Conservation (phyloP, 2,797 vertebrate genomes). For the Xenops minutus region DNA sequence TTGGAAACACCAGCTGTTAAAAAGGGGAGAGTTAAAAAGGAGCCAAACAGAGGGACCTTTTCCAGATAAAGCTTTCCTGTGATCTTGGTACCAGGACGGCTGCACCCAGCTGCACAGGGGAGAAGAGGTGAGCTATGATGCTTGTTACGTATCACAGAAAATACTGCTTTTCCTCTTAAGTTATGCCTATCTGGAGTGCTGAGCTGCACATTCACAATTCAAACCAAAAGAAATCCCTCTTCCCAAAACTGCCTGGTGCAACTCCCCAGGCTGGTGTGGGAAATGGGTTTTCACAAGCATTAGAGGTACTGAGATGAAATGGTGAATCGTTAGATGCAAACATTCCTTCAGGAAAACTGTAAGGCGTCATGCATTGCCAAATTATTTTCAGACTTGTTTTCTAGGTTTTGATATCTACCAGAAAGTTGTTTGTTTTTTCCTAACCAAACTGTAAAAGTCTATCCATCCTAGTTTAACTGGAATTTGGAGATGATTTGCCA, state of each 20-base stretch:
- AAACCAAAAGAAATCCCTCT: not conserved
- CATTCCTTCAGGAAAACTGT: not conserved
- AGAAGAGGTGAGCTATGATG: slow-evolving; percentile 44
- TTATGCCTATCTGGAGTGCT: not conserved
- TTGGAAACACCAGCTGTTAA: slow-evolving; percentile 56
- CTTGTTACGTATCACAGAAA: not conserved
- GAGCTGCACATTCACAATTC: not conserved
- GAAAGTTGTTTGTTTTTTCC: not conserved
- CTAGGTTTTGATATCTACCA: not conserved
- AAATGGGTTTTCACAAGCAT: not conserved
- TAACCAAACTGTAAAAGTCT: not conserved
- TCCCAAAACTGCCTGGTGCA: not conserved
- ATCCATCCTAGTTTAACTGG: not conserved
- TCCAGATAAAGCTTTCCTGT: not conserved
- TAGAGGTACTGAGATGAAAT: not conserved
- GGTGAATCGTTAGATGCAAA: not conserved
- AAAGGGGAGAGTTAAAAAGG: slow-evolving; percentile 46
- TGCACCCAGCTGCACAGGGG: not conserved
- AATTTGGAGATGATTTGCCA: not conserved
- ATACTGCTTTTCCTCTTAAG: not conserved
- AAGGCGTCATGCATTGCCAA: not conserved
- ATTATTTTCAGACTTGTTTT: not conserved
- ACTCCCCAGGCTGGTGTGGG: not conserved
- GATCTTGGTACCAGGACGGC: not conserved
- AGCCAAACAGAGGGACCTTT: not conserved